Conservation (phyloP, 2,113 vertebrate species). For the Caretta caretta region DNA sequence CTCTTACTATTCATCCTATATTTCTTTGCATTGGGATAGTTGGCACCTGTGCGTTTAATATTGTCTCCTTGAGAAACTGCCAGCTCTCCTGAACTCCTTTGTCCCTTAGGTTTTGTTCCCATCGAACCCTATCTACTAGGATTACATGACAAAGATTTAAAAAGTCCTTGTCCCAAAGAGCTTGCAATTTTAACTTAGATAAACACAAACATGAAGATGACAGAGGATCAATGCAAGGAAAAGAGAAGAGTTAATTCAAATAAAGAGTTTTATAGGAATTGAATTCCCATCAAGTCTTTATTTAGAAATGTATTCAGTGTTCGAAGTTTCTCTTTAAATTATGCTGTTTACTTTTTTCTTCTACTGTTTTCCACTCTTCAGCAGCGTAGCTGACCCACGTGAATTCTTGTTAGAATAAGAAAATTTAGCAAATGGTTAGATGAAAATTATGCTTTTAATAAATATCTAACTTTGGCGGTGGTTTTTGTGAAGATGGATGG, state of each 20-base stretch:
- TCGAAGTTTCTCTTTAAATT: background rate
- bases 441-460: background rate
- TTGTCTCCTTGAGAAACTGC: background rate
- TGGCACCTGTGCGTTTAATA: background rate
- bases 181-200: background rate
- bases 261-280: background rate
- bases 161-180: background rate
- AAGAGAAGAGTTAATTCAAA: background rate
- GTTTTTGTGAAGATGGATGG: slow-evolving; percentile 14
- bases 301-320: background rate
- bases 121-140: background rate
- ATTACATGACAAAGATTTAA: background rate
- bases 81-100: background rate
- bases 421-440: background rate
- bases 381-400: background rate
- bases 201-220: background rate
- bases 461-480: background rate
- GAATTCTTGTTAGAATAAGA: background rate
- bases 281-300: background rate
- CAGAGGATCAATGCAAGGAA: background rate
- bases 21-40: no score
- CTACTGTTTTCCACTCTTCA: background rate
- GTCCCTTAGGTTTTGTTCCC: background rate
- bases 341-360: background rate
- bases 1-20: background rate